Conservation (phyloP, 1,140 invertebrate species). For the Bombus polaris region DNA sequence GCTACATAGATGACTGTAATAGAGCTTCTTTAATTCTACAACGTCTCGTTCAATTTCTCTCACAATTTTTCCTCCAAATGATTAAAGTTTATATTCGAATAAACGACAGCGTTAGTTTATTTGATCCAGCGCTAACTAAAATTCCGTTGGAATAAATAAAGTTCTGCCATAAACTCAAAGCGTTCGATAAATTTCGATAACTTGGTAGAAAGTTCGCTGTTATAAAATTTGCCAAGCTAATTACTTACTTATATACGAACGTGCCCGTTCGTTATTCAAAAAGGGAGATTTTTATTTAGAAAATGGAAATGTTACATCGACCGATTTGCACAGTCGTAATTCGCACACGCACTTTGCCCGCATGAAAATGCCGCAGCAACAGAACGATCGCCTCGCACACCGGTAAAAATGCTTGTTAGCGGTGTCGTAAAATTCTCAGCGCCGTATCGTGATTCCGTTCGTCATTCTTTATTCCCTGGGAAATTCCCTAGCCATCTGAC, state of each 20-base stretch:
- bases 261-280: neutral
- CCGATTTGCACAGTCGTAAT: neutral
- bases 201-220: neutral
- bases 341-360: too few species aligned
- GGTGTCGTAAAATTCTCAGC: neutral
- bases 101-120: neutral
- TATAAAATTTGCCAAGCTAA: neutral
- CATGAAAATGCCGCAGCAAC: neutral
- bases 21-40: neutral
- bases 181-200: neutral
- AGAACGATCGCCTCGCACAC: neutral
- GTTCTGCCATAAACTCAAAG: neutral
- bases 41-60: too few species aligned
- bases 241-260: neutral
- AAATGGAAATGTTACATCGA: neutral
- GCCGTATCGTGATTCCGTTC: neutral
- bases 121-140: neutral
- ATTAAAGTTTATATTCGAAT: neutral
- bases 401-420: slow-evolving; percentile 9
- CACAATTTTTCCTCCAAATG: neutral
- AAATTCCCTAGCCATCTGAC: neutral
- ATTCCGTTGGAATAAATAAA: neutral
- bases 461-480: too few species aligned
- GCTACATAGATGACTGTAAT: neutral
- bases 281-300: neutral